These are phyloP conservation scores for Pocillopora meandrina DNA, from an alignment of 92 coral and sea anemone species.

Conservation along the genomic window DNA sequence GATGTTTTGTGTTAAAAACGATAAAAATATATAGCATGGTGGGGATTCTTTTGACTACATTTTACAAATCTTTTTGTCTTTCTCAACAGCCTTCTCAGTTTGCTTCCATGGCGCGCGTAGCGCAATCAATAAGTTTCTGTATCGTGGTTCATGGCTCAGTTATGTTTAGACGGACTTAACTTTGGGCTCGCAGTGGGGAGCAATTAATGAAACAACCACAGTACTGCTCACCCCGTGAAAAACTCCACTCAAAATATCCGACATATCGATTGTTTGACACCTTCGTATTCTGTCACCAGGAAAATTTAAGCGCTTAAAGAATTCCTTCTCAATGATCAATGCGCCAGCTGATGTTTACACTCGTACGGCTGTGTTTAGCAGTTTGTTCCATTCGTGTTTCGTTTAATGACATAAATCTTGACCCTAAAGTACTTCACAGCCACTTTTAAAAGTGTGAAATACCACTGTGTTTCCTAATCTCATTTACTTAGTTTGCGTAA, in stretches of 20 bases:
- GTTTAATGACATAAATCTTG: constrained; percentile 24
- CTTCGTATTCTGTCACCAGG: not conserved
- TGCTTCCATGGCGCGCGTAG: not conserved
- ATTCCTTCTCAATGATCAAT: not conserved
- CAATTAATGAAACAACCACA: constrained; percentile 61
- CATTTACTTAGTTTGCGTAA: constrained; percentile 43
- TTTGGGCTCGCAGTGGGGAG: constrained; percentile 65
- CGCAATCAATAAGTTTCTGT: not conserved
- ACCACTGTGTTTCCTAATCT: constrained; percentile 41
- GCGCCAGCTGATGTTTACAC: constrained; percentile 6
- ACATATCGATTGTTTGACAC: not conserved
- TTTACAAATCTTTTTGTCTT: not conserved
- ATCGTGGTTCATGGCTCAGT: not conserved
- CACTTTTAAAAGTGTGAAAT: constrained; percentile 37
- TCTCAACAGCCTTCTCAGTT: not conserved
- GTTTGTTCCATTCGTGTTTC: not conserved
- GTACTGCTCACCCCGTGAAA: constrained; percentile 21
- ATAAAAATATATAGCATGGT: not conserved
- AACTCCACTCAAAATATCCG: constrained; percentile 23
- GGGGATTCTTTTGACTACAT: not conserved
- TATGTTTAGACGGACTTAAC: constrained; percentile 34
- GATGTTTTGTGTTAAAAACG: constrained; percentile 2
- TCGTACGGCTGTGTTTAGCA: constrained; percentile 18
- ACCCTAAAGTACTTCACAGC: constrained; percentile 43
- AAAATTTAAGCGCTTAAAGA: not conserved